These are phyloP conservation scores for Drosophila niveifrons DNA, from an alignment of 2,888 invertebrate genomes.

Conservation along the genomic window DNA sequence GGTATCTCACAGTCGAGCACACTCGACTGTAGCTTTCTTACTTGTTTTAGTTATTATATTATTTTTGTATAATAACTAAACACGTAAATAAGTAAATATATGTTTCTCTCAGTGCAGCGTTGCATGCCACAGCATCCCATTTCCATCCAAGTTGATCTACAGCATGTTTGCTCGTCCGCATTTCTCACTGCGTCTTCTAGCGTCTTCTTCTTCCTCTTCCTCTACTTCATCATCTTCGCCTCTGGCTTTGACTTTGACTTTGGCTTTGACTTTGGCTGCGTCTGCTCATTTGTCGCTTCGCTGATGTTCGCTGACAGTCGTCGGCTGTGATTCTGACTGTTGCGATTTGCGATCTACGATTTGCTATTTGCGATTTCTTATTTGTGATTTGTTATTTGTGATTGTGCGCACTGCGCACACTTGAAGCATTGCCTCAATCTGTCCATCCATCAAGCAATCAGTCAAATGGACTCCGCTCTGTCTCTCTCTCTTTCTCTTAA, in stretches of 20 bases:
- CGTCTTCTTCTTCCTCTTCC: slow-evolving; percentile 13
- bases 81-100: too few relatives aligned
- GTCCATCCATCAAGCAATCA: slow-evolving; percentile 46
- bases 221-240: too few relatives aligned
- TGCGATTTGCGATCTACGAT: slow-evolving; percentile 23
- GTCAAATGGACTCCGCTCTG: slow-evolving; percentile 4
- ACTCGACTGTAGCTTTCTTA: too few relatives aligned
- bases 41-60: too few relatives aligned
- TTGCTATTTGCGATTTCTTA: slow-evolving; percentile 31
- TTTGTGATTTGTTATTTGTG: slow-evolving; percentile 27
- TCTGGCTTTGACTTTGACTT: slow-evolving; percentile 3
- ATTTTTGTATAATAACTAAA: too few relatives aligned
- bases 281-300: slow-evolving; percentile 77
- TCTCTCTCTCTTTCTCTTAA: slow-evolving; percentile 7
- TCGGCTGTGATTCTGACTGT: not conserved
- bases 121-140: slow-evolving; percentile 34
- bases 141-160: slow-evolving; percentile 52
- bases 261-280: slow-evolving; percentile 17
- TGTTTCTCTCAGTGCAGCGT: slow-evolving; percentile 8
- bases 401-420: slow-evolving; percentile 53
- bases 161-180: slow-evolving; percentile 64
- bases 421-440: slow-evolving; percentile 63
- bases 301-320: slow-evolving; percentile 64
- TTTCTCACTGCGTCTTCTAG: slow-evolving; percentile 57
- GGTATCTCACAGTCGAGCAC: too few relatives aligned